phyloP scores from a whole-genome alignment of 2,797 vertebrate species.

The Aeoliscus strigatus region DNA sequence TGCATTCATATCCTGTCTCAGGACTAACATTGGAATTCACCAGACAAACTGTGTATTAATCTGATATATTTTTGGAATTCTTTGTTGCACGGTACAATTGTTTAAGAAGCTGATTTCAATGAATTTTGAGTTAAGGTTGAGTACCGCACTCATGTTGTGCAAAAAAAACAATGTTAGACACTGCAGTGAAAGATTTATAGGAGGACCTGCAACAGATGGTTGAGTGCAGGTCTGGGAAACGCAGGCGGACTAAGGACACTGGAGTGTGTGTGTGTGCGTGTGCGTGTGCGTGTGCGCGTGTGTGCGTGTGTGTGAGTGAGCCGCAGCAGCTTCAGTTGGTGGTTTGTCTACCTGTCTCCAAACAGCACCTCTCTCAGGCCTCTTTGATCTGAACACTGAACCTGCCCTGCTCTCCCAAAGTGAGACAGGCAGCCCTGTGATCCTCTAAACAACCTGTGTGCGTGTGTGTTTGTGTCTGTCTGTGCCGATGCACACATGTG shows the following conservation, averaged over 20 bases:
- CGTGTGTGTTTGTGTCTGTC: constrained; percentile 22
- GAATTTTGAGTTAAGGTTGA: background rate
- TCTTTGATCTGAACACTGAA: constrained; percentile 76
- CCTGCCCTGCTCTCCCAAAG: constrained; percentile 74
- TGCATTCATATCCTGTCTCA: too few species aligned
- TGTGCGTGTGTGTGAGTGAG: constrained; percentile 15
- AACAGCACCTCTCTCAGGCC: constrained; percentile 71
- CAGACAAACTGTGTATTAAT: too few species aligned
- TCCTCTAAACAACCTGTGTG: constrained; percentile 65
- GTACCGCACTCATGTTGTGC: background rate
- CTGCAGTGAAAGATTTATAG: constrained; percentile 10
- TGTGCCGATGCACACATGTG: constrained; percentile 14
- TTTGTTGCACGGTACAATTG: constrained; percentile 9
- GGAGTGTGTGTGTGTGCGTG: constrained; percentile 16
- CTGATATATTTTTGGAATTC: background rate
- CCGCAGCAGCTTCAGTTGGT: constrained; percentile 47
- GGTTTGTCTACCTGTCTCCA: constrained; percentile 67
- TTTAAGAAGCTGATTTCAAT: background rate
- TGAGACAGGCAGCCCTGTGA: constrained; percentile 75
- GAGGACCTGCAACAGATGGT: constrained; percentile 52
- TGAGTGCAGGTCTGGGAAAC: constrained; percentile 29
- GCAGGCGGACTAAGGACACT: constrained; percentile 32
- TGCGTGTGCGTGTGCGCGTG: constrained; percentile 16
- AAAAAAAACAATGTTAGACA: constrained; percentile 6
- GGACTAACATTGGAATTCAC: too few species aligned